Base-by-base conservation (phyloP, 37 sponge, comb jelly and placozoan genomes). In the Geodia barretti region DNA sequence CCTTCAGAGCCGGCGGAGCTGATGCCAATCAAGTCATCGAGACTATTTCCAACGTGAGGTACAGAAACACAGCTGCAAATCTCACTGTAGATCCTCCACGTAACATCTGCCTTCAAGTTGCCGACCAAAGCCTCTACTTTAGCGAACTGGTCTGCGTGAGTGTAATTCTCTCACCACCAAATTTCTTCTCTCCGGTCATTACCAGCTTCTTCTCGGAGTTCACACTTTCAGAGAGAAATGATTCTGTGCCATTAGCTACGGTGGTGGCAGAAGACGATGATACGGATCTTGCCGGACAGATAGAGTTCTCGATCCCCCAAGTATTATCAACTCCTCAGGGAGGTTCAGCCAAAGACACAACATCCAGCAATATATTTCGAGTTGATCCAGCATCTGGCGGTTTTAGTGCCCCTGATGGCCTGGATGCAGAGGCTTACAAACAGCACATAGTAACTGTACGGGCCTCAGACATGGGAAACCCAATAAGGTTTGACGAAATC, bases 381-480 rank as follows among this genome's bases (percentile, higher is more conserved):
- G 70, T 87, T 1, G 87, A 87, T 34, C 61, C 80, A 11, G 41
- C 24, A 20, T 41, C 83, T 77, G 92, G 92, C 75, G 35, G 37
- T 17, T n/a, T 92, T 2, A 73, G n/a, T 64, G 85, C 86, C 21
- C 80, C 80, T 17, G 38, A 77, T 29, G 79, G 88, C 7, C 61
- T 92, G 38, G 82, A 85, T 88, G 89, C 86, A 23, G 93, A 88
- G 36, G 24, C 39, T 23, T 86, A 62, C 43, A 33, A 37, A 23
- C 34, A 23, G 1, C 86, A 88, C 41, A 35, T 8, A 5, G 61
- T 92, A 14, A 81, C 73, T 21, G 77, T 92, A 3, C 5, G 34
- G 41, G 93, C 93, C 29, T 21, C 43, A 61, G 93, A 92, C 60
- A 61, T 60, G 68, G 93, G 93, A 0, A 88, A 84, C 58, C 93